Evolutionary conservation across 2,888 invertebrate genomes (phyloP).

Genomic region (Tortrix viridana): DNA sequence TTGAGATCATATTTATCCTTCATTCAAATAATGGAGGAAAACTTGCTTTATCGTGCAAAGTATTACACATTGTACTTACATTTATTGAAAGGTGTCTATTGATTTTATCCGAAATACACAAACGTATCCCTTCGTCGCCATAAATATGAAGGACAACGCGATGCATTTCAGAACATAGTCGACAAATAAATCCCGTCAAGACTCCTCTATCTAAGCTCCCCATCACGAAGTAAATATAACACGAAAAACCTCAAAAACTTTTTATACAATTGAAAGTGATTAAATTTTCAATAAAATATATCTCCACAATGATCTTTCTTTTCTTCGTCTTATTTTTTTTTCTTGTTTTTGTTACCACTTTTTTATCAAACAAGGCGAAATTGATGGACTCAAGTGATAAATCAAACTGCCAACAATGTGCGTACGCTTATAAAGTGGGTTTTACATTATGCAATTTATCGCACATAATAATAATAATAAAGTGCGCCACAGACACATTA

Average conservation of each 20-base stretch:
- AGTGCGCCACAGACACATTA: too few species aligned
- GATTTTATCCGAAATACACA: constrained; percentile 91
- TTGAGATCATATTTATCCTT: too few species aligned
- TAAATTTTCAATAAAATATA: not conserved
- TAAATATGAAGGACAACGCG: constrained; percentile 93
- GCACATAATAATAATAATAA: too few species aligned
- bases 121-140: constrained; percentile 90
- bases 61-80: constrained; percentile 74
- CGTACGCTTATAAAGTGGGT: too few species aligned
- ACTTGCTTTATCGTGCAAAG: too few species aligned
- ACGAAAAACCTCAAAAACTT: too few species aligned
- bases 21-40: too few species aligned
- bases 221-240: constrained; percentile 76
- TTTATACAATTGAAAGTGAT: too few species aligned
- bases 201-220: constrained; percentile 92
- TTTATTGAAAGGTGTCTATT: constrained; percentile 92
- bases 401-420: constrained; percentile 8
- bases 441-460: too few species aligned
- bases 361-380: constrained; percentile 26
- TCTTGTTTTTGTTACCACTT: constrained; percentile 36
- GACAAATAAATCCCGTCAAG: constrained; percentile 92
- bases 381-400: constrained; percentile 20
- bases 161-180: constrained; percentile 94
- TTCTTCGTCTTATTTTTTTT: constrained; percentile 24
- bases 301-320: constrained; percentile 9